These are phyloP conservation scores for Eulemur macaco DNA, from an alignment of 2,113 vertebrate species.

Conservation along the genomic window DNA sequence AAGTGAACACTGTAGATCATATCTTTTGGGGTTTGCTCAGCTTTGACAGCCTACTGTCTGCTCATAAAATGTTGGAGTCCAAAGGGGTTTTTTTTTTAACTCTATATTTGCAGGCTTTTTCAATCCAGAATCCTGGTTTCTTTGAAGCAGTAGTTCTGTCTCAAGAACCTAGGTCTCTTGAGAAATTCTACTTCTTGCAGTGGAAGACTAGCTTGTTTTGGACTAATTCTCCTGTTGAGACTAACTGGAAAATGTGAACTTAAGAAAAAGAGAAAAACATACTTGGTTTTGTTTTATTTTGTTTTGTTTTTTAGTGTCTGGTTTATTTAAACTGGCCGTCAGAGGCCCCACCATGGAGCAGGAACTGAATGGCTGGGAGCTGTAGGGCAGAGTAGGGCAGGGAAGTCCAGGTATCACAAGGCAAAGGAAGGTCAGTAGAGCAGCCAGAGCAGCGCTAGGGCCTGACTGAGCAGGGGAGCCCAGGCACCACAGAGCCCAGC, in stretches of 20 bases:
- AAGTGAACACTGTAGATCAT: not conserved
- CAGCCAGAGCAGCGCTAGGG: no score
- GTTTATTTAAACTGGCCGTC: no score
- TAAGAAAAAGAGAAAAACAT: not conserved
- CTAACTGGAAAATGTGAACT: not conserved
- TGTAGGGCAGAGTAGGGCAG: no score
- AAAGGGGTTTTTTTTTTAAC: not conserved
- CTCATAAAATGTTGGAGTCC: not conserved
- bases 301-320: no score
- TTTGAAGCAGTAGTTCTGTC: not conserved
- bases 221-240: not conserved
- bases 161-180: not conserved
- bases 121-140: not conserved
- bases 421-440: no score
- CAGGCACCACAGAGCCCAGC: no score
- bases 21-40: not conserved
- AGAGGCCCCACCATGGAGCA: no score
- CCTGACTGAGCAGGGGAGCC: no score
- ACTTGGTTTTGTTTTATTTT: not conserved
- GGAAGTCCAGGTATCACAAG: no score
- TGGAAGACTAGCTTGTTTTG: not conserved
- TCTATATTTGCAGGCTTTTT: not conserved
- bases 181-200: not conserved
- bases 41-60: not conserved
- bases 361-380: no score